Percentiles rank a stretch among this genome's conserved stretches.
Evolutionary conservation across 2,113 vertebrate species (phyloP).

Genomic region (Ammodytes marinus): DNA sequence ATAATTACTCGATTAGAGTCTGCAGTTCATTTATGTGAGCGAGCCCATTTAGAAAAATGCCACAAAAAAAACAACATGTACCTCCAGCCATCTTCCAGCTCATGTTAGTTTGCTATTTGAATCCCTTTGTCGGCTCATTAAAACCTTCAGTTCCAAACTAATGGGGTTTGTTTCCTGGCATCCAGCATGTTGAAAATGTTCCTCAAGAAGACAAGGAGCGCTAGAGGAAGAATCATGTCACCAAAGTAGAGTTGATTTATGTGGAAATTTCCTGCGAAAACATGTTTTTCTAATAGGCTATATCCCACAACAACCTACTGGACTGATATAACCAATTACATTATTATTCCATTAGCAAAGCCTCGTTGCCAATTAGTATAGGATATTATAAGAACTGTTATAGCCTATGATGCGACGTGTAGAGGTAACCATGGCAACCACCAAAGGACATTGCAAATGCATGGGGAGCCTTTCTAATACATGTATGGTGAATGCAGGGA

Average conservation of each 20-base stretch:
- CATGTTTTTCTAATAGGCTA: background rate
- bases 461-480: background rate
- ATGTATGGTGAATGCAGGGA: background rate
- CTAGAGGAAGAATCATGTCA: constrained; percentile 7
- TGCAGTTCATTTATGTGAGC: constrained; percentile 28
- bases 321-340: background rate
- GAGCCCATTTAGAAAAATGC: constrained; percentile 41
- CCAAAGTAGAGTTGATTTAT: constrained; percentile 18
- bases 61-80: constrained; percentile 30
- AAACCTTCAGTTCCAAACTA: constrained; percentile 40
- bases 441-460: background rate
- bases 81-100: constrained; percentile 37
- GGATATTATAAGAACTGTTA: background rate
- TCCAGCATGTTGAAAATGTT: constrained; percentile 16
- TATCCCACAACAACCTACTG: background rate
- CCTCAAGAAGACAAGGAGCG: background rate
- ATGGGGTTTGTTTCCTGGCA: constrained; percentile 43
- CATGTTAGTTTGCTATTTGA: constrained; percentile 35
- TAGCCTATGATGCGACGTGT: background rate
- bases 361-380: background rate
- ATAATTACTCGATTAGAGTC: constrained; percentile 45
- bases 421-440: constrained; percentile 49
- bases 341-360: background rate
- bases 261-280: constrained; percentile 4
- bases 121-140: constrained; percentile 49